These are phyloP conservation scores for Ochlodes sylvanus DNA, from an alignment of 2,888 invertebrate species.

Conservation along the genomic window DNA sequence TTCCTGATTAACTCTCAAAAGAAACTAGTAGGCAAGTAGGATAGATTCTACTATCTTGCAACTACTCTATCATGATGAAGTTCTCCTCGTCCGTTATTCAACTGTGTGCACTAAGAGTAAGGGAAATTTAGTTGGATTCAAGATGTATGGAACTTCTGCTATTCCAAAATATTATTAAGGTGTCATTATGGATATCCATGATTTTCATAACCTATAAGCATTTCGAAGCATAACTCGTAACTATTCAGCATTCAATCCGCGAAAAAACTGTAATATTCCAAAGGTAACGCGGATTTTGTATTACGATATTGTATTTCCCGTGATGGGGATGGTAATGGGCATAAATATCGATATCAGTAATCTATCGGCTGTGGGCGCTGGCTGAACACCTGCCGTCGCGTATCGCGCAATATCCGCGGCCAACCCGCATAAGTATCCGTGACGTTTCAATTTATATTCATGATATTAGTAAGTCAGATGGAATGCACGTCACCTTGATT, in stretches of 20 bases:
- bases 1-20: no score
- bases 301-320: slow-evolving; percentile 62
- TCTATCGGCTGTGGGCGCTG: slow-evolving; percentile 76
- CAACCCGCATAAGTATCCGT: slow-evolving; percentile 79
- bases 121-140: no score
- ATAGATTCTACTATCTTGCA: no score
- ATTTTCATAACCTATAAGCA: no score
- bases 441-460: slow-evolving; percentile 84
- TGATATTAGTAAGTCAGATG: slow-evolving; percentile 77
- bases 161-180: no score
- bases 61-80: no score
- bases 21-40: no score
- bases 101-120: no score
- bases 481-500: slow-evolving; percentile 79
- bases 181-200: no score
- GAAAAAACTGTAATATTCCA: slow-evolving; percentile 19
- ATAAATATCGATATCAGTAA: slow-evolving; percentile 81
- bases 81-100: no score
- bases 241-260: slow-evolving; percentile 17
- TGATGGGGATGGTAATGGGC: slow-evolving; percentile 75
- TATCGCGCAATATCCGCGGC: slow-evolving; percentile 73
- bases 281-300: slow-evolving; percentile 27
- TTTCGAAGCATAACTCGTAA: background rate
- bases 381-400: slow-evolving; percentile 77
- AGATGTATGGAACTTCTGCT: no score